Percentiles rank a stretch among this genome's conserved stretches.
These are phyloP conservation scores for Chesias legatella DNA, from an alignment of 2,888 invertebrate genomes.

Conservation along the genomic window DNA sequence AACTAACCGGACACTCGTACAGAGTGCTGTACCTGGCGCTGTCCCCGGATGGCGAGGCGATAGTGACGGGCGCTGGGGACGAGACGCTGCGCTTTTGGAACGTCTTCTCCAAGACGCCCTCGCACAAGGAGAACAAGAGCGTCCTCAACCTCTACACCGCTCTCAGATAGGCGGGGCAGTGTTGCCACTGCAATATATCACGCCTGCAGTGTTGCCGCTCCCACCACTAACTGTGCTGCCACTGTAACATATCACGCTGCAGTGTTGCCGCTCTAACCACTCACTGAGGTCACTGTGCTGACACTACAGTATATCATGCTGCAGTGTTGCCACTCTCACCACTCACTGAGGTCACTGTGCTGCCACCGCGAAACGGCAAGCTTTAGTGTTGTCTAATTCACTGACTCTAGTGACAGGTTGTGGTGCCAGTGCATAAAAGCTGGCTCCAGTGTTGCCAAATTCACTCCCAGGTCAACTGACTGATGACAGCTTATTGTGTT, in stretches of 20 bases:
- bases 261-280: slow-evolving; percentile 12
- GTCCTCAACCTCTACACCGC: slow-evolving; percentile 95
- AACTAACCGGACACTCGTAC: slow-evolving; percentile 97
- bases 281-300: no score
- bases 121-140: slow-evolving; percentile 95
- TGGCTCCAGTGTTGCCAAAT: no score
- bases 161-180: slow-evolving; percentile 61
- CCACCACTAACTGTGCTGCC: no score
- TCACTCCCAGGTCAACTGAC: no score
- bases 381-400: slow-evolving; percentile 9
- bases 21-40: slow-evolving; percentile 97
- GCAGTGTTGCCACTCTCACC: slow-evolving; percentile 10
- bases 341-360: no score
- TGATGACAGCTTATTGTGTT: no score
- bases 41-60: slow-evolving; percentile 98
- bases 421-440: no score
- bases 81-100: slow-evolving; percentile 99
- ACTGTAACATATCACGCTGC: background rate
- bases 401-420: no score
- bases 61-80: slow-evolving; percentile 99
- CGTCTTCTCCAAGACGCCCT: slow-evolving; percentile 98
- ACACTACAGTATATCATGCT: no score
- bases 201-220: slow-evolving; percentile 10
- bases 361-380: no score
- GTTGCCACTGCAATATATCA: slow-evolving; percentile 2